These are phyloP conservation scores for Diabrotica virgifera DNA, from an alignment of 1,140 invertebrate genomes.

Conservation along the genomic window DNA sequence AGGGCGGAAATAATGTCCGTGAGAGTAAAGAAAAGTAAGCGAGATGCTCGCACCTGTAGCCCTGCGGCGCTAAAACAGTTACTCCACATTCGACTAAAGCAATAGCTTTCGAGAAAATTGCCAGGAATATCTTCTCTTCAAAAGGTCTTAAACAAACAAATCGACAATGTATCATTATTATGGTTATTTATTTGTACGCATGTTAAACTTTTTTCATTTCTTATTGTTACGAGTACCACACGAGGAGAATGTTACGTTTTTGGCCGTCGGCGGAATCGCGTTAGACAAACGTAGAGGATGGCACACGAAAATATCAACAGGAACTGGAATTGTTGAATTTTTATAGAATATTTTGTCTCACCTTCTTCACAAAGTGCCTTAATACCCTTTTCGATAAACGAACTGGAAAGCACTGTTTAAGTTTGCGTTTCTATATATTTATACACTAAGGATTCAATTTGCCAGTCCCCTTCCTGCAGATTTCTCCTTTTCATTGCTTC, in stretches of 20 bases:
- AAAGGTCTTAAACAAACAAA: constrained; percentile 1
- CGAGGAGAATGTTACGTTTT: background rate
- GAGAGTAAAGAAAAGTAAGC: background rate
- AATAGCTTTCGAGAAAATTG: background rate
- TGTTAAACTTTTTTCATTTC: constrained; percentile 1
- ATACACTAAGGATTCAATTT: too few species aligned
- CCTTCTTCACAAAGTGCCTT: too few species aligned
- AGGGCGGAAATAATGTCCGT: background rate
- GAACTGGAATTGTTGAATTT: too few species aligned
- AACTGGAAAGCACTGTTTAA: too few species aligned
- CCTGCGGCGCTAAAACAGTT: background rate
- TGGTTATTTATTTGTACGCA: background rate
- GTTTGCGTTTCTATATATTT: too few species aligned
- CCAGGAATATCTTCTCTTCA: background rate
- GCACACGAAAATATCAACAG: background rate
- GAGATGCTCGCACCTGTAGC: background rate
- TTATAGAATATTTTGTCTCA: too few species aligned
- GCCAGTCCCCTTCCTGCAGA: too few species aligned
- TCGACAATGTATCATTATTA: constrained; percentile 2
- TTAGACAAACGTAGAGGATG: background rate
- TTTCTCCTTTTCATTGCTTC: too few species aligned
- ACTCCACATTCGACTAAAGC: too few species aligned
- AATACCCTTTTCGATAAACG: too few species aligned
- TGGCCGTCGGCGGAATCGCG: background rate
- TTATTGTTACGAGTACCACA: background rate